Conservation (phyloP, 1,140 invertebrate species). For the Calephelis nemesis region DNA sequence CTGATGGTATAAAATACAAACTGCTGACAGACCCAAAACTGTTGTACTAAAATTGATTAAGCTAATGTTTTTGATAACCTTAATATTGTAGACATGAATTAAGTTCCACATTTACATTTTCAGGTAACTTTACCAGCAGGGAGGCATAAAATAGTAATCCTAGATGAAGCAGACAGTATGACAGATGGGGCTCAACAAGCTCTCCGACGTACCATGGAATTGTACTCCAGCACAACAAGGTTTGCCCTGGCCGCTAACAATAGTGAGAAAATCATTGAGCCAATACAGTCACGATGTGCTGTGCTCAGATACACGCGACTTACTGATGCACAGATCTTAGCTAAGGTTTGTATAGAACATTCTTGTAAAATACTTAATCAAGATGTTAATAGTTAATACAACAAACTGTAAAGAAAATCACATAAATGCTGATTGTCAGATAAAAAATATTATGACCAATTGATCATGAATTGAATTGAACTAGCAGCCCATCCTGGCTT, state of each 20-base stretch:
- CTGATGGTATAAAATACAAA: too few species aligned
- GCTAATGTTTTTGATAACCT: too few species aligned
- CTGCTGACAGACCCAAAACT: too few species aligned
- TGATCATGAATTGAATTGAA: too few species aligned
- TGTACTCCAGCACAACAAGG: slow-evolving; percentile 97
- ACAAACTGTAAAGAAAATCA: neutral
- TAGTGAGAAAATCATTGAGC: slow-evolving; percentile 99
- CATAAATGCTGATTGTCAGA: too few species aligned
- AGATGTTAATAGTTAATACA: neutral
- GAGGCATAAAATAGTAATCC: slow-evolving; percentile 98
- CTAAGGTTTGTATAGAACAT: slow-evolving; percentile 72
- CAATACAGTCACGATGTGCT: slow-evolving; percentile 99
- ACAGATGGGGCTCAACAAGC: slow-evolving; percentile 99
- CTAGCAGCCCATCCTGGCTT: too few species aligned
- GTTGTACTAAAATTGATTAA: too few species aligned
- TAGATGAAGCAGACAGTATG: slow-evolving; percentile 99
- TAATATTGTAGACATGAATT: too few species aligned
- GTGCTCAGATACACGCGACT: slow-evolving; percentile 96
- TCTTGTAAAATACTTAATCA: neutral
- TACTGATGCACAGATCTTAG: slow-evolving; percentile 92
- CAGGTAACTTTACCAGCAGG: slow-evolving; percentile 93
- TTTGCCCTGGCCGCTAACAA: slow-evolving; percentile 99
- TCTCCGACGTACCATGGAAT: slow-evolving; percentile 98
- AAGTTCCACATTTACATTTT: neutral
- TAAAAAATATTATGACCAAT: too few species aligned